Evolutionary conservation across 2,888 invertebrate species (phyloP).

Genomic region (Sthenelais limicola): DNA sequence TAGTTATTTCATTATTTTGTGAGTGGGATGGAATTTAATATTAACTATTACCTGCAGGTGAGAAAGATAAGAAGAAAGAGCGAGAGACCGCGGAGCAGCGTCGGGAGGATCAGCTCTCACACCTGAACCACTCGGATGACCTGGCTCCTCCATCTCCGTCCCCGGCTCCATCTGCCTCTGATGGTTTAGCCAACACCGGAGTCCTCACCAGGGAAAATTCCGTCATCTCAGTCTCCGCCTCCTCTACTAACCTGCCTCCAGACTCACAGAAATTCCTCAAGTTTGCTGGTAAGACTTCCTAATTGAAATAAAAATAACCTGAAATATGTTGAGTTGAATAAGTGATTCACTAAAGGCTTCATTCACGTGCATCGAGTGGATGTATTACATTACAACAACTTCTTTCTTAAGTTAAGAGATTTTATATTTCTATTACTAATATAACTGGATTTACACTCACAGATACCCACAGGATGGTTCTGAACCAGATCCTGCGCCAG

Average conservation of each 20-base stretch:
- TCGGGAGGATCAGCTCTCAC: slow-evolving; percentile 74
- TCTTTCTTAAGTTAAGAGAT: neutral
- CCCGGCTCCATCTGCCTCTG: slow-evolving; percentile 46
- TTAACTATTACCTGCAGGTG: slow-evolving; percentile 59
- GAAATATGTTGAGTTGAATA: too few species aligned
- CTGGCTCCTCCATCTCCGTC: slow-evolving; percentile 65
- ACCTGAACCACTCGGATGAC: slow-evolving; percentile 68
- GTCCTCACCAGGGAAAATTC: slow-evolving; percentile 62
- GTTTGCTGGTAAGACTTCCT: slow-evolving; percentile 79
- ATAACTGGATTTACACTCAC: slow-evolving; percentile 39
- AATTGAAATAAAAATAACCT: too few species aligned
- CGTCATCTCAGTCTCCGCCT: slow-evolving; percentile 55
- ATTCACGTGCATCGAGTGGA: too few species aligned
- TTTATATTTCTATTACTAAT: neutral
- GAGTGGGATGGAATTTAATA: too few species aligned
- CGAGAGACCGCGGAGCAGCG: slow-evolving; percentile 60
- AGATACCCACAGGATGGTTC: slow-evolving; percentile 89
- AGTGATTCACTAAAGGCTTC: too few species aligned
- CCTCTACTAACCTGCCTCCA: slow-evolving; percentile 71
- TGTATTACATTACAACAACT: neutral
- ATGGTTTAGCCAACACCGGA: slow-evolving; percentile 48
- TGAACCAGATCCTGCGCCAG: slow-evolving; percentile 90
- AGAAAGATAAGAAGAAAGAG: slow-evolving; percentile 58
- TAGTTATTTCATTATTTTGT: too few species aligned
- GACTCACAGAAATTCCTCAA: slow-evolving; percentile 85